A percentile compares a stretch with the other conserved stretches of the same genome.
Evolutionary conservation across 2,888 invertebrate species (phyloP).

Genomic region (Calliopum simillimum): DNA sequence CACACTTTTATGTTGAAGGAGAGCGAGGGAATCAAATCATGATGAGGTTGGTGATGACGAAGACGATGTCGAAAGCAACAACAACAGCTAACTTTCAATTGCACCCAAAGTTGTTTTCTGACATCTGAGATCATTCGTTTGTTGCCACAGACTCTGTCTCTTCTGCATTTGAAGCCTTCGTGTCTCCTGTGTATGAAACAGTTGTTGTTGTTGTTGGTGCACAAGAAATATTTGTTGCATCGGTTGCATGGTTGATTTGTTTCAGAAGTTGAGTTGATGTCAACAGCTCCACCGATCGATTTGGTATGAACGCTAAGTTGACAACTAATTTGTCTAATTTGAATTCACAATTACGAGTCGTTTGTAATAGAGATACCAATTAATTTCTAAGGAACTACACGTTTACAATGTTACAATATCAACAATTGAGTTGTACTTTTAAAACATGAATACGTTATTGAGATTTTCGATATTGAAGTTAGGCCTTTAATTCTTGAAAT

Average conservation of each 20-base stretch:
- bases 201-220: slow-evolving; percentile 4
- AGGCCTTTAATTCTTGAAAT: too few species aligned
- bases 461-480: too few species aligned
- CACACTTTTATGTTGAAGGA: slow-evolving; percentile 8
- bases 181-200: slow-evolving; percentile 1
- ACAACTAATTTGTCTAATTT: slow-evolving; percentile 20
- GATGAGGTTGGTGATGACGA: slow-evolving; percentile 2
- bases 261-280: slow-evolving; percentile 16
- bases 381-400: too few species aligned
- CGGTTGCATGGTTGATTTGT: slow-evolving; percentile 9
- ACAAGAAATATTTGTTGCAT: background rate
- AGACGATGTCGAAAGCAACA: slow-evolving; percentile 9
- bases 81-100: background rate
- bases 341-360: slow-evolving; percentile 8
- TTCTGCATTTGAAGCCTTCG: slow-evolving; percentile 8
- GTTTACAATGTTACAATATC: too few species aligned
- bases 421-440: too few species aligned
- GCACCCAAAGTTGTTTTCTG: slow-evolving; percentile 9
- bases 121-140: slow-evolving; percentile 33
- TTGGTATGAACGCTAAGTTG: slow-evolving; percentile 2
- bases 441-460: too few species aligned
- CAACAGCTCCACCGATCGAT: background rate
- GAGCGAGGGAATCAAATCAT: background rate
- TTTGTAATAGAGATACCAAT: background rate
- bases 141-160: background rate